These are phyloP conservation scores for Diplodus puntazzo DNA, from an alignment of 2,797 vertebrate genomes.

Conservation along the genomic window DNA sequence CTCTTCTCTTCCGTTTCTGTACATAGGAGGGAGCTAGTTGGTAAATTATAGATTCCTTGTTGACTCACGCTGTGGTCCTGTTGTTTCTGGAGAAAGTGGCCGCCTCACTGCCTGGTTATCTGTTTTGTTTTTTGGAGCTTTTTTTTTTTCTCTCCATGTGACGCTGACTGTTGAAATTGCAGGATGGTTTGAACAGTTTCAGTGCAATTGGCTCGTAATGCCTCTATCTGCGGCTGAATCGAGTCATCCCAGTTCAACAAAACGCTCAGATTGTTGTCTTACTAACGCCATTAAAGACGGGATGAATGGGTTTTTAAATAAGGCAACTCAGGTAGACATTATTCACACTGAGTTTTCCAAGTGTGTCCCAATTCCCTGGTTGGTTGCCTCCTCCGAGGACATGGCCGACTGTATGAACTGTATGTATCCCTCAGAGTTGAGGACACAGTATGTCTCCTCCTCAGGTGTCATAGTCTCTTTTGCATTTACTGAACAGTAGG, in stretches of 20 bases:
- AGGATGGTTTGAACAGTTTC: background rate
- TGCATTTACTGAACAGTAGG: background rate
- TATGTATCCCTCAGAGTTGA: background rate
- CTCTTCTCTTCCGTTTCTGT: conserved; percentile 50
- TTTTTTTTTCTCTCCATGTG: background rate
- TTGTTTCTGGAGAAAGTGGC: conserved; percentile 40
- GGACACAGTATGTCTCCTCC: background rate
- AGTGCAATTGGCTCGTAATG: background rate
- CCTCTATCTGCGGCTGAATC: background rate
- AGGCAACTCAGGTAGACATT: background rate
- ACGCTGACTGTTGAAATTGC: background rate
- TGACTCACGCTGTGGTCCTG: conserved; percentile 60
- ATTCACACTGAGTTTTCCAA: background rate
- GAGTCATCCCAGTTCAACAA: background rate
- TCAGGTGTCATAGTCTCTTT: background rate
- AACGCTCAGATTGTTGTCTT: background rate
- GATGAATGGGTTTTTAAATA: background rate
- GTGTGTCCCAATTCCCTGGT: conserved; percentile 11
- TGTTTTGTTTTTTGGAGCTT: conserved; percentile 23
- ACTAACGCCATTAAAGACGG: background rate
- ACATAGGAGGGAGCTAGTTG: conserved; percentile 77
- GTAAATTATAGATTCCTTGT: conserved; percentile 78
- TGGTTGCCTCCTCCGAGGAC: background rate
- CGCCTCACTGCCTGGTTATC: conserved; percentile 22
- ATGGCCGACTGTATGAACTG: background rate